Evolutionary conservation across 1,140 invertebrate species (phyloP).

Genomic region (Zaprionus ghesquierei): DNA sequence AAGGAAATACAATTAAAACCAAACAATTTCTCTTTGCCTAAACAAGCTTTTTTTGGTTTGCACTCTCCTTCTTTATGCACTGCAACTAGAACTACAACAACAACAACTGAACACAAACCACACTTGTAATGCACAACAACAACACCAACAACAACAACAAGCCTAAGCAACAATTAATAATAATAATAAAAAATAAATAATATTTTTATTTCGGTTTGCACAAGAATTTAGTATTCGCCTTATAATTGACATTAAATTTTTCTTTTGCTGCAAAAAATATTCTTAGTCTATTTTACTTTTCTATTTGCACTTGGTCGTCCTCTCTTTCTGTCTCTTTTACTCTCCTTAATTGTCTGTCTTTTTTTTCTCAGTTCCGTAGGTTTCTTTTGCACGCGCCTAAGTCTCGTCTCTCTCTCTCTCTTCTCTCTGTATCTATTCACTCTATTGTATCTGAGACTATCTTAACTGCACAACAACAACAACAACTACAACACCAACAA

Average conservation of each 20-base stretch:
- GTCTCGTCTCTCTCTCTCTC: constrained; percentile 3
- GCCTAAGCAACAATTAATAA: constrained; percentile 7
- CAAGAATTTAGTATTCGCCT: constrained; percentile 34
- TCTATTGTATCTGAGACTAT: constrained; percentile 14
- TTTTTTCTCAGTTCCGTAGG: constrained; percentile 3
- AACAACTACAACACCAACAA: constrained; percentile 8
- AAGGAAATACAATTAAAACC: constrained; percentile 6
- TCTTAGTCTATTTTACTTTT: constrained; percentile 21
- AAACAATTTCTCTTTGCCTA: constrained; percentile 30
- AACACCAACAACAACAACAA: constrained; percentile 7
- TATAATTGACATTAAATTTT: constrained; percentile 47
- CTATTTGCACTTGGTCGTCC: constrained; percentile 26
- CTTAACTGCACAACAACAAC: constrained; percentile 21
- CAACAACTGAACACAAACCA: constrained; percentile 30
- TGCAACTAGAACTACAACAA: constrained; percentile 44
- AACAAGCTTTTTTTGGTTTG: constrained; percentile 53
- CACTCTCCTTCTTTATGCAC: constrained; percentile 67
- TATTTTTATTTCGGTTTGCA: constrained; percentile 43
- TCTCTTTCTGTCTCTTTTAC: neutral
- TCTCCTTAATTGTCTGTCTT: too few species aligned
- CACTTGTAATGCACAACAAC: constrained; percentile 48
- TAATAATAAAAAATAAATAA: constrained; percentile 36
- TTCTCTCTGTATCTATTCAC: constrained; percentile 14
- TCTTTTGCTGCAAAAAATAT: constrained; percentile 7
- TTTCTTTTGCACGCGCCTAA: constrained; percentile 29